These are phyloP conservation scores for Plebejus melissa DNA, from an alignment of 2,888 invertebrate species.

Conservation along the genomic window DNA sequence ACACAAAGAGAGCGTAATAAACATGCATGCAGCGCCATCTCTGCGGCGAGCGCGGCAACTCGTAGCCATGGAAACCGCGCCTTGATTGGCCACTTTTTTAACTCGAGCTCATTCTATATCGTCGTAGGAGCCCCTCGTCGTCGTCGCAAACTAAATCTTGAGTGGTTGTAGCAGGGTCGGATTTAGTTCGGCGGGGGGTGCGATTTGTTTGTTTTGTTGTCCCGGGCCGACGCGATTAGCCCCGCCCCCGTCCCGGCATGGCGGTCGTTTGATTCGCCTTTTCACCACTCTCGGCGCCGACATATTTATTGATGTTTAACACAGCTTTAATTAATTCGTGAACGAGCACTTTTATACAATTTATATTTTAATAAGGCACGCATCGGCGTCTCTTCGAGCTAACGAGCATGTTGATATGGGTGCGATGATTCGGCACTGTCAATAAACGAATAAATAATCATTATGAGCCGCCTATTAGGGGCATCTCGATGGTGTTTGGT, in stretches of 20 bases:
- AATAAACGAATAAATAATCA: slow-evolving; percentile 14
- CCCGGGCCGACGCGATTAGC: slow-evolving; percentile 57
- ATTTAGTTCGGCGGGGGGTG: slow-evolving; percentile 42
- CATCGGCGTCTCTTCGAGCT: not conserved
- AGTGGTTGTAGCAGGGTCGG: slow-evolving; percentile 43
- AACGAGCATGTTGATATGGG: slow-evolving; percentile 13
- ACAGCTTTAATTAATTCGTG: slow-evolving; percentile 24
- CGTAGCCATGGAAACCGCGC: slow-evolving; percentile 67
- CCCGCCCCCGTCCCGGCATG: slow-evolving; percentile 71
- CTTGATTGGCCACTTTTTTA: slow-evolving; percentile 70
- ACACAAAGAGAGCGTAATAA: not conserved
- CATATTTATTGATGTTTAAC: slow-evolving; percentile 29
- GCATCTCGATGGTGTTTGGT: not conserved
- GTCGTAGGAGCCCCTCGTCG: slow-evolving; percentile 46
- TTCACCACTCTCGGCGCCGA: slow-evolving; percentile 31
- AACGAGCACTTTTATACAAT: slow-evolving; percentile 18
- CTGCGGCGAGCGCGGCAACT: slow-evolving; percentile 44
- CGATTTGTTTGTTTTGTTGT: slow-evolving; percentile 41
- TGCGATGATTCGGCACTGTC: slow-evolving; percentile 7
- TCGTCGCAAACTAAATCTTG: slow-evolving; percentile 53
- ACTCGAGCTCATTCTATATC: slow-evolving; percentile 43
- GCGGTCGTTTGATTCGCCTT: slow-evolving; percentile 66
- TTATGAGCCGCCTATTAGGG: slow-evolving; percentile 4
- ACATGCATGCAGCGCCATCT: slow-evolving; percentile 58
- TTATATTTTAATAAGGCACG: slow-evolving; percentile 24